A percentile compares a stretch with the other conserved stretches of the same genome.
phyloP scores from a whole-genome alignment of 2,888 invertebrate species.

The Marasmarcha lunaedactyla region DNA sequence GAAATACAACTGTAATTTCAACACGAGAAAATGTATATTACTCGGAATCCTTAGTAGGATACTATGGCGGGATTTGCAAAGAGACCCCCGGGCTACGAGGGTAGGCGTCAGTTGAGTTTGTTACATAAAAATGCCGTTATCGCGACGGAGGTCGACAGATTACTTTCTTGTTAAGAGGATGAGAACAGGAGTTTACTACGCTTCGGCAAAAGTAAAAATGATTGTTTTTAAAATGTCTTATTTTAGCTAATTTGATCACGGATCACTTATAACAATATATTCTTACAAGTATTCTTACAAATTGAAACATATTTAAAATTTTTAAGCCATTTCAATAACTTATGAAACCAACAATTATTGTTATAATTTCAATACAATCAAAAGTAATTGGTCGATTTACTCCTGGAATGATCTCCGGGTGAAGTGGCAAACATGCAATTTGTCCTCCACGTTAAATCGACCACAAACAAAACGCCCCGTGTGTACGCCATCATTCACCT shows the following conservation, averaged over 20 bases:
- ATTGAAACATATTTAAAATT: too few species aligned
- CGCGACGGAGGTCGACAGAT: slow-evolving; percentile 63
- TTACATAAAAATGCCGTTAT: slow-evolving; percentile 69
- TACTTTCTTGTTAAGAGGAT: slow-evolving; percentile 69
- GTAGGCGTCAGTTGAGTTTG: slow-evolving; percentile 64
- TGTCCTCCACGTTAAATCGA: slow-evolving; percentile 66
- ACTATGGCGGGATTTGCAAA: slow-evolving; percentile 56
- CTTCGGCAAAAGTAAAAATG: slow-evolving; percentile 42
- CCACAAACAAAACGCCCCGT: slow-evolving; percentile 65
- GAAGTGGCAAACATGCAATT: slow-evolving; percentile 65
- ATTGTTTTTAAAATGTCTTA: too few species aligned
- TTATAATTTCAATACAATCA: slow-evolving; percentile 3
- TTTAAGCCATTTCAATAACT: too few species aligned
- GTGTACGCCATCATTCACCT: slow-evolving; percentile 63
- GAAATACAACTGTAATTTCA: slow-evolving; percentile 62
- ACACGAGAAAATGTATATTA: slow-evolving; percentile 64
- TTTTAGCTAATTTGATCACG: too few species aligned
- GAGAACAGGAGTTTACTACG: slow-evolving; percentile 63
- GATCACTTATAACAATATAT: too few species aligned
- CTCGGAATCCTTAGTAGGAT: slow-evolving; percentile 57
- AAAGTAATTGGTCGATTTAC: slow-evolving; percentile 43
- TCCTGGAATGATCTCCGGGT: slow-evolving; percentile 52
- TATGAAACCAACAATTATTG: too few species aligned
- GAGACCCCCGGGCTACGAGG: slow-evolving; percentile 62
- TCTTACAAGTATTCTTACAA: too few species aligned